phyloP scores from a whole-genome alignment of 2,797 vertebrate species.

The Argyrosomus regius region DNA sequence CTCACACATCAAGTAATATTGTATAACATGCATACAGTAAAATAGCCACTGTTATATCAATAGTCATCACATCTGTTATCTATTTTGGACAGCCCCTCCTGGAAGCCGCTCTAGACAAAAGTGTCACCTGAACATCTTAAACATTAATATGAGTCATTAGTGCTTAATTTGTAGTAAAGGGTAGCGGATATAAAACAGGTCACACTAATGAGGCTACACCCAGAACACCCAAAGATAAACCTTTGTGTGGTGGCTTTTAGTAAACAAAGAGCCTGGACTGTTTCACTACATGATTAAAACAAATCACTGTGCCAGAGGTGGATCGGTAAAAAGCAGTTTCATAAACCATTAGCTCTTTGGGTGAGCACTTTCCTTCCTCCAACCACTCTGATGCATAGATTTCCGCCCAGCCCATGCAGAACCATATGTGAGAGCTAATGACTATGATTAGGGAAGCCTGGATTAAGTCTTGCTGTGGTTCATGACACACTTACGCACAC shows the following conservation, averaged over 20 bases:
- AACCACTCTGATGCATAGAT: slow-evolving; percentile 39
- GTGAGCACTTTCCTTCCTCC: slow-evolving; percentile 64
- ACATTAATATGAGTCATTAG: slow-evolving; percentile 38
- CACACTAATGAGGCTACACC: slow-evolving; percentile 54
- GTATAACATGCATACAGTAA: not conserved
- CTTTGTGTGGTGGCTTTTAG: slow-evolving; percentile 38
- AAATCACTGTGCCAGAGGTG: slow-evolving; percentile 61
- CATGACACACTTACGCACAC: slow-evolving; percentile 49
- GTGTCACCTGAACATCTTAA: slow-evolving; percentile 8
- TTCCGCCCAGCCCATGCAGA: slow-evolving; percentile 37
- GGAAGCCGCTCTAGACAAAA: not conserved
- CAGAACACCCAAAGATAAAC: slow-evolving; percentile 35
- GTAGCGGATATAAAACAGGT: slow-evolving; percentile 38
- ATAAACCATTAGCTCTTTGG: slow-evolving; percentile 76
- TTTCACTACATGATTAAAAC: slow-evolving; percentile 66
- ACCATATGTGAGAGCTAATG: slow-evolving; percentile 75
- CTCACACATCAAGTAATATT: not conserved
- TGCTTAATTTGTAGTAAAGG: slow-evolving; percentile 37
- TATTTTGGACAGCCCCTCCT: not conserved
- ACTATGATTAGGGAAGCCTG: slow-evolving; percentile 79
- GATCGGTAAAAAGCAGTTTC: slow-evolving; percentile 62
- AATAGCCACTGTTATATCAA: not conserved
- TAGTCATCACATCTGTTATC: not conserved
- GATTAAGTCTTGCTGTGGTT: slow-evolving; percentile 78
- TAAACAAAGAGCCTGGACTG: slow-evolving; percentile 44